Base-by-base conservation (phyloP, 2,888 invertebrate genomes). In the Gonocerus acuteangulatus region DNA sequence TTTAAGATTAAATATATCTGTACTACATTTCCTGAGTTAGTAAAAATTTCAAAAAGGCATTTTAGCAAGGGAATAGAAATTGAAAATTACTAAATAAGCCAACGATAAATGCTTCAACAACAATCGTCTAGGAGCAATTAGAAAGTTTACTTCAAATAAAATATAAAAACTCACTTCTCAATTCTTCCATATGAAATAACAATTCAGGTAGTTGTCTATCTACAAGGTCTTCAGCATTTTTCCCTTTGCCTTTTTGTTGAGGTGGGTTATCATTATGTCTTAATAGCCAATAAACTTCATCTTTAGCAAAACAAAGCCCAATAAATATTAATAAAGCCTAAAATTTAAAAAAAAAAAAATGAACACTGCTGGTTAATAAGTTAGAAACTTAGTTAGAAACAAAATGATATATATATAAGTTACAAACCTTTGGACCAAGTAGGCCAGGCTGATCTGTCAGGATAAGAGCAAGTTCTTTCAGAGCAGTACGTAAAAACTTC, bases 381-480 rank as follows among this genome's bases (percentile, higher is more conserved):
- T 47, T 47, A 19, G 3, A 19, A 19, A 16, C n/a, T n/a, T n/a
- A n/a, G n/a, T n/a, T n/a, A n/a, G n/a, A 42, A n/a, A 47, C 2
- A 19, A 48, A 15, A 48, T 2, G 6, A 54, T 21, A 15, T 34
- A 15, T 18, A 36, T 11, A 48, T 19, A 21, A 1, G 15, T 1
- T 7, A 56, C 23, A 19, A 51, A 61, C 77, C 73, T 99, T 99
- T 1, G 99, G 99, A 0, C 99, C 99, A 45, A 99, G 76, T 19
- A 99, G 78, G 1, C 99, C 96, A 2, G 99, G 99, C 73, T 99
- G 96, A 76, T 99, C 99, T 15, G 95, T 92, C 72, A 99, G 83
- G 69, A 99, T 90, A 2, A 95, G 79, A 1, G 92, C 91, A 64
- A 99, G 77, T 75, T 99, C 99, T 72, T 95, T 94, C 18, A 99